phyloP scores from a whole-genome alignment of 2,888 invertebrate species.

The Himalopsyche anomala region DNA sequence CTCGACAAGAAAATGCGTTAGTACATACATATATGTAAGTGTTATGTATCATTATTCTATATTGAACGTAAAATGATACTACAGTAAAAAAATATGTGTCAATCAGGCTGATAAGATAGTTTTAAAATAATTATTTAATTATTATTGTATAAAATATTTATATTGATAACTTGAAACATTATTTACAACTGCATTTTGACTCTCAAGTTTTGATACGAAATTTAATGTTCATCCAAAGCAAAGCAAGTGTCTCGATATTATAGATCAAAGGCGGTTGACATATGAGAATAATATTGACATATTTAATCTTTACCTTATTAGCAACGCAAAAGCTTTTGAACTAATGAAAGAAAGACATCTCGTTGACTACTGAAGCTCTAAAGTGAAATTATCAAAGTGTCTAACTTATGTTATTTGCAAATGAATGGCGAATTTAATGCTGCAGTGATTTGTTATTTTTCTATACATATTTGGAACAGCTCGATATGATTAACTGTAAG shows the following conservation, averaged over 20 bases:
- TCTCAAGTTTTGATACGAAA: too few species aligned
- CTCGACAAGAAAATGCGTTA: too few species aligned
- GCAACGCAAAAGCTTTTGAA: slow-evolving; percentile 12
- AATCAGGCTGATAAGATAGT: too few species aligned
- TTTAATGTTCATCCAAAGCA: neutral
- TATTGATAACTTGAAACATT: too few species aligned
- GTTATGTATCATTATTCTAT: too few species aligned
- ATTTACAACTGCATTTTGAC: too few species aligned
- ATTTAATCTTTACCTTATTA: neutral
- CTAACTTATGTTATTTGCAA: slow-evolving; percentile 33
- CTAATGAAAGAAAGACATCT: slow-evolving; percentile 3
- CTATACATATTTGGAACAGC: neutral
- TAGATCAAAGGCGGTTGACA: neutral
- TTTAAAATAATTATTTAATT: too few species aligned
- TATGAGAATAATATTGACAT: neutral
- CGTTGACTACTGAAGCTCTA: slow-evolving; percentile 28
- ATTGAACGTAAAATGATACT: too few species aligned
- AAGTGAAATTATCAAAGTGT: neutral
- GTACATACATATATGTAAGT: too few species aligned
- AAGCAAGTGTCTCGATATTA: neutral
- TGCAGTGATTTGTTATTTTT: neutral
- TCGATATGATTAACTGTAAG: neutral
- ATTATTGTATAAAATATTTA: too few species aligned
- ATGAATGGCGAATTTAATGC: slow-evolving; percentile 3
- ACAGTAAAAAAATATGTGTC: too few species aligned